Evolutionary conservation across 2,797 vertebrate genomes (phyloP).

Genomic region (Eutrigla gurnardus): DNA sequence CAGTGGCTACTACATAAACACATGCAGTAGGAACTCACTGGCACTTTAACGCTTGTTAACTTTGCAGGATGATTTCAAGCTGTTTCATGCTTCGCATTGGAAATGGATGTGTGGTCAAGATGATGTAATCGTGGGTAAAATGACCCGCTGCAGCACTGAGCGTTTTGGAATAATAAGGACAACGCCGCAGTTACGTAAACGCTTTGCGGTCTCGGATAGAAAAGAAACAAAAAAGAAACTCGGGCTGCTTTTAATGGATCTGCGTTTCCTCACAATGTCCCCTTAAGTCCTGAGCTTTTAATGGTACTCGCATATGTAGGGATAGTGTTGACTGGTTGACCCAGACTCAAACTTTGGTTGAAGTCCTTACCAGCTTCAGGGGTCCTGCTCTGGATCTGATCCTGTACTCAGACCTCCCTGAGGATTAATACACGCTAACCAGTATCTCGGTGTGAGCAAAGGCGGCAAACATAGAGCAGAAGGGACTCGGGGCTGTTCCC

Average conservation of each 20-base stretch:
- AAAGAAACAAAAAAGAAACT: conserved; percentile 30
- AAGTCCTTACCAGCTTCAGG: conserved; percentile 13
- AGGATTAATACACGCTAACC: conserved; percentile 32
- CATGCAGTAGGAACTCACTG: conserved; percentile 16
- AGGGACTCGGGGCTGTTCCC: conserved; percentile 21
- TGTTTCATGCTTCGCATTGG: conserved; percentile 39
- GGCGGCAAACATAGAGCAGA: conserved; percentile 22
- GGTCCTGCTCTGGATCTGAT: conserved; percentile 21
- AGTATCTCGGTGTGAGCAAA: conserved; percentile 26
- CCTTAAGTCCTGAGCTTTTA: not conserved
- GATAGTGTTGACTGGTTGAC: not conserved
- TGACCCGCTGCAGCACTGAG: conserved; percentile 38
- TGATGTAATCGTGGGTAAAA: conserved; percentile 59
- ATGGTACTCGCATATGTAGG: conserved; percentile 1
- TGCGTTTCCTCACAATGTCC: not conserved
- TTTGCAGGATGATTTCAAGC: conserved; percentile 44
- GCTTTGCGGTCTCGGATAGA: conserved; percentile 15
- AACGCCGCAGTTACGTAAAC: conserved; percentile 49
- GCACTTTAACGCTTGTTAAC: conserved; percentile 22
- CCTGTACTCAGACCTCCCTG: not conserved
- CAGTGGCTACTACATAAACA: not conserved
- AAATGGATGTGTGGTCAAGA: conserved; percentile 47
- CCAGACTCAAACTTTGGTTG: conserved; percentile 3
- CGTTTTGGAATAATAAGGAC: conserved; percentile 45
- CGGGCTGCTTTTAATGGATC: not conserved